Evolutionary conservation across 2,888 invertebrate genomes (phyloP), one percentile per base, ranked within the genome.

Genomic region (Caenorhabditis zanzibari): DNA sequence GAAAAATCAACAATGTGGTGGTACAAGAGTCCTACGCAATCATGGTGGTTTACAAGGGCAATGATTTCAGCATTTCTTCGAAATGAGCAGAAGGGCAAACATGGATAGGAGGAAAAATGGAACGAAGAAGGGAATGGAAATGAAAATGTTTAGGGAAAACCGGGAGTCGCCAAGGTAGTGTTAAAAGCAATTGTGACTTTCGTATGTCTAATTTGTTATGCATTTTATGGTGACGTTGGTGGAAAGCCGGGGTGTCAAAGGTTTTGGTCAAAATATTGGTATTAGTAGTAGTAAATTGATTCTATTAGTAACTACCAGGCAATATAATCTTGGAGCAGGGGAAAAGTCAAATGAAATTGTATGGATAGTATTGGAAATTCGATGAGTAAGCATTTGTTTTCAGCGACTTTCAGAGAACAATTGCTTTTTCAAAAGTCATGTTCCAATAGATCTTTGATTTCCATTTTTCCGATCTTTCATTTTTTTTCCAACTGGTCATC

Each of bases 171-270:
- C 35, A 58, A 38, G 66, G 49, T 9, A 41, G 63, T 52, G 44
- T 22, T 28, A 26, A 26, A 14, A 38, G 24, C 63, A 44, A 58
- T 54, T 32, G 16, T 24, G 56, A 52, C 35, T 47, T 58, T 52
- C 19, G 58, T 61, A 61, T 52, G 69, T 56, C 77, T 77, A 32
- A 77, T 77, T 77, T 77, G 61, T 71, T 77, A 77, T 77, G 69
- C 61, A 77, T 77, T 71, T 77, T 32, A 56, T 71, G 54, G 54
- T 54, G 54, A 52, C 56, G 44, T 19, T 52, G n/a, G n/a, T n/a
- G n/a, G 24, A n/a, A 47, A 19, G 22, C 38, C 19, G 2, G 24
- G n/a, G 12, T 47, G n/a, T 10, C 9, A 6, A n/a, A 14, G 47
- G 19, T 44, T 38, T 44, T 28, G 9, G 41, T 28, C 2, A 47